Evolutionary conservation across 1,140 invertebrate genomes (phyloP), one percentile per base, ranked within the genome.

Genomic region (Littorina saxatilis): DNA sequence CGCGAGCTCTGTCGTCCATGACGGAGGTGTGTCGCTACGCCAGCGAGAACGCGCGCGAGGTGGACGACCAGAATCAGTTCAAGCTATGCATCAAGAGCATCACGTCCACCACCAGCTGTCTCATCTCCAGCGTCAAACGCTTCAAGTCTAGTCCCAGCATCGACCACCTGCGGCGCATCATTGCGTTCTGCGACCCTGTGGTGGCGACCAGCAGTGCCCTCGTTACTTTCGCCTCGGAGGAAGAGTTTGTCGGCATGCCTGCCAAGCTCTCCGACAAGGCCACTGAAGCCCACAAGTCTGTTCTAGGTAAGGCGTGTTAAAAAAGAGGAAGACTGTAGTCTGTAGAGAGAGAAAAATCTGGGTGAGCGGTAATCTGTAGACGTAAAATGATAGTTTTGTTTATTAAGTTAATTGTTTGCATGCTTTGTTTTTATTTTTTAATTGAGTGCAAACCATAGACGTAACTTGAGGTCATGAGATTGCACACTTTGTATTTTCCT

Each of bases 261-360:
- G 95, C 94, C 90, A 95, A 94, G 74, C 95, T 95, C 83, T 88
- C 92, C 47, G 91, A 92, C 11, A 92, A 91, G 79, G 92, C 91
- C 29, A 82, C 75, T 68, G 87, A 89, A 40, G 75, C 68, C 20
- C 88, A 87, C 77, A 90, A 86, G 61, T 84, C 84, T n/a, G 85
- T 89, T 63, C 74, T 90, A 70, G 89, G 89, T 90, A 58, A 74
- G 37, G 29, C 20, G 3, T n/a, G n/a, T n/a, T n/a, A n/a, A n/a
- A n/a, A n/a, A n/a, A n/a, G n/a, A n/a, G n/a, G n/a, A n/a, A n/a
- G n/a, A n/a, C n/a, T n/a, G n/a, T n/a, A n/a, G n/a, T n/a, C n/a
- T n/a, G n/a, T n/a, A n/a, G n/a, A n/a, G n/a, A n/a, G n/a, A n/a
- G n/a, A n/a, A n/a, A n/a, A n/a, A n/a, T n/a, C n/a, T n/a, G n/a